Conservation (phyloP, 2,888 invertebrate species). For the Teleogryllus oceanicus region DNA sequence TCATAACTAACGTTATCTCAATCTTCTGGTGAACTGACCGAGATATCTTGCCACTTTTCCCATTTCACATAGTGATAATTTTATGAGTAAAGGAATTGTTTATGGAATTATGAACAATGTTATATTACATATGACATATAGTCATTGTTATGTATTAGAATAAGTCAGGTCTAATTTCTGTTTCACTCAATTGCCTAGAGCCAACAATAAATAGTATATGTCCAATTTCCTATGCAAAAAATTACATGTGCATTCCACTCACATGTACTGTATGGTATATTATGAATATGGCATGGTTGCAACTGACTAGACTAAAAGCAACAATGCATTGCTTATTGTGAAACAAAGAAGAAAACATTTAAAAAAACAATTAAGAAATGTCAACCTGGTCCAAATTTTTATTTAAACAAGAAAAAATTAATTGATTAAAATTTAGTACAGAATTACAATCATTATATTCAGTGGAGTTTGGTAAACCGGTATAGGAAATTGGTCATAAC, state of each 20-base stretch:
- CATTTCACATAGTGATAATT: background rate
- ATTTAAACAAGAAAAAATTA: too few species aligned
- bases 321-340: background rate
- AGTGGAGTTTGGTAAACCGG: background rate
- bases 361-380: background rate
- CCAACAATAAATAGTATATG: background rate
- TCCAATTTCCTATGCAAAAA: constrained; percentile 1
- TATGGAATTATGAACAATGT: background rate
- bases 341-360: background rate
- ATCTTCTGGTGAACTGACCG: background rate
- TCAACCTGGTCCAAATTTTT: too few species aligned
- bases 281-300: background rate
- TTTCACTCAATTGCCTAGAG: constrained; percentile 9
- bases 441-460: too few species aligned
- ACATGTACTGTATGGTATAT: background rate
- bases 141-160: background rate
- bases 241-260: background rate
- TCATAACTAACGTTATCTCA: background rate
- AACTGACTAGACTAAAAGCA: background rate
- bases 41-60: background rate
- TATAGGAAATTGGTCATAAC: background rate
- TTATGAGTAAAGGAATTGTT: background rate
- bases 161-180: constrained; percentile 2
- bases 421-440: too few species aligned
- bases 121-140: background rate